Evolutionary conservation across 2,113 vertebrate genomes (phyloP), one percentile per base, ranked within the genome.

Genomic region (Merops nubicus): DNA sequence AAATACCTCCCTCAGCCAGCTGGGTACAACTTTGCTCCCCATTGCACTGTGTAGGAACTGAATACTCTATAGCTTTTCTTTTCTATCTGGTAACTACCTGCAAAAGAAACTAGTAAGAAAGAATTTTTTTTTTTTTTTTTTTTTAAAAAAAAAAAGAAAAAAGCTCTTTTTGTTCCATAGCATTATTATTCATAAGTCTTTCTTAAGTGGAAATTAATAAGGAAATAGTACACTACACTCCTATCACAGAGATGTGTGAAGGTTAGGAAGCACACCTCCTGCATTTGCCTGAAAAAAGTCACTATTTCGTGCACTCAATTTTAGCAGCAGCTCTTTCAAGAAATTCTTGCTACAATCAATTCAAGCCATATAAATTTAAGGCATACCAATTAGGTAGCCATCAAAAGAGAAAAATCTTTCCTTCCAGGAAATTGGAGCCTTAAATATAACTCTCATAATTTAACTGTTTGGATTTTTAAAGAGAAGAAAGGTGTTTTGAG

Each of bases 301-400:
- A 74, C 84, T 87, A 89, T 95, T 97, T 97, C 89, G 45, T 85
- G 63, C 59, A 67, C 48, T 96, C 94, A 59, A 68, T 95, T 96
- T 93, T 95, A 96, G 47, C 94, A 95, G 40, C 65, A 88, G 50
- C 79, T 91, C 65, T 95, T 77, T 76, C 76, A 95, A 93, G 91
- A 97, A 95, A 95, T 95, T 91, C 75, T 96, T 94, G 87, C 43
- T 85, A 82, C 88, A 97, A 98, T 97, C 98, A 97, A 97, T 98
- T 97, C 77, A 77, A 93, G 42, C 47, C 93, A 95, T 96, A 88
- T 96, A 97, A 98, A 97, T 97, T 97, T 97, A 97, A 97, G 96
- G 83, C 95, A 95, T 91, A 91, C 87, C 94, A 97, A 98, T 98
- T 97, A 97, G 80, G 88, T 90, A 96, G 90, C 78, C 81, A 53